Base-by-base conservation (phyloP, 2,113 vertebrate species). In the Melanerpes aurifrons region DNA sequence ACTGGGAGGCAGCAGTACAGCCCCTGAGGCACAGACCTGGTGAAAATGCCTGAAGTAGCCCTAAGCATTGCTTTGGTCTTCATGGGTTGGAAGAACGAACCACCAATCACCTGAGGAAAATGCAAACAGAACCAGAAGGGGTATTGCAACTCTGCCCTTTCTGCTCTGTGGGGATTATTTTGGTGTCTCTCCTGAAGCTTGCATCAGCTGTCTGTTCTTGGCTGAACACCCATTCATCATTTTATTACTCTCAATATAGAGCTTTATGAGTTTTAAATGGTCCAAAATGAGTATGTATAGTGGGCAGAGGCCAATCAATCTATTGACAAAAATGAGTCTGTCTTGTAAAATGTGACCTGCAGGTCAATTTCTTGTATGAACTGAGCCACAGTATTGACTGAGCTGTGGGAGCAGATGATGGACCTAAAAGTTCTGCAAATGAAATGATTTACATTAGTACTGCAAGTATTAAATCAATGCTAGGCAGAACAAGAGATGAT, bases 401-500 rank as follows among this genome's bases (percentile, higher is more conserved):
- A 86, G 72, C 59, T 71, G 43, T 45, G 62, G 54, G 66, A 87
- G n/a, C 58, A 93, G 83, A 82, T 93, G 87, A 92, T 40, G 58
- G 69, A 72, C 75, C 57, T 74, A 17, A 70, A 68, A 91, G 50
- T 86, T 87, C 85, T 89, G 58, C 56, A 35, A 82, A 91, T 71
- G 7, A 71, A 89, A 71, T 18, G 3, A 85, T 92, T 87, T 61
- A 64, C 86, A 87, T 90, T 82, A 86, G 71, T 62, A 58, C 22
- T 40, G 18, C 25, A 54, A 86, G 48, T 88, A 80, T 70, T 92
- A 92, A 89, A 96, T 96, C 93, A 94, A 69, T 92, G 45, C 58
- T 74, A 69, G 62, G 62, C 29, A 53, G 92, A 94, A 82, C 26
- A 87, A 88, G 63, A 69, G 63, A 45, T 48, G 80, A 63, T 57